Evolutionary conservation across 35 echinoderm and acorn worm genomes (phyloP).

Genomic region (Heliocidaris tuberculata): DNA sequence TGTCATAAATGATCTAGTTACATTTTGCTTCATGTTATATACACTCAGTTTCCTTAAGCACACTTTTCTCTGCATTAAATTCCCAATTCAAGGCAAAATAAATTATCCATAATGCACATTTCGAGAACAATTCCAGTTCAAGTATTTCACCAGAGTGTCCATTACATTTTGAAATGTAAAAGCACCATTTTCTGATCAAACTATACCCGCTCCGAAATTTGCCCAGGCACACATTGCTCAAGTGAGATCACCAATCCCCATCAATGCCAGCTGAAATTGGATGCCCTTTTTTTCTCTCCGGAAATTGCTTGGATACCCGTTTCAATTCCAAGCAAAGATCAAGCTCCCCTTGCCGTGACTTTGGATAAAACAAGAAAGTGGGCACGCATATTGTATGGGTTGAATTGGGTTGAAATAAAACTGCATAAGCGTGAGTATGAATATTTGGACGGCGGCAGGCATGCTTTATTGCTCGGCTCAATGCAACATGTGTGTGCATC

Average conservation of each 20-base stretch:
- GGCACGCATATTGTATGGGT: neutral
- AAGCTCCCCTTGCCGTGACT: neutral
- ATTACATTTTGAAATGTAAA: neutral
- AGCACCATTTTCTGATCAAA: neutral
- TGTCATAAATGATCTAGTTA: neutral
- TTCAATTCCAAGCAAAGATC: neutral
- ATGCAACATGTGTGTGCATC: neutral
- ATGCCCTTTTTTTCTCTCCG: neutral
- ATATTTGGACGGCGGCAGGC: neutral
- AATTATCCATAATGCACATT: neutral
- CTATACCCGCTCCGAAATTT: neutral
- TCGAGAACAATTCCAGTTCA: neutral
- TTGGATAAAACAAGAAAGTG: neutral
- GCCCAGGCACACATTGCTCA: neutral
- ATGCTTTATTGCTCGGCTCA: neutral
- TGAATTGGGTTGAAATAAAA: neutral
- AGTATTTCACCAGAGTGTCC: neutral
- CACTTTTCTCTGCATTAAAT: neutral
- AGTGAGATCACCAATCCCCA: neutral
- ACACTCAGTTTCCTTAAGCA: neutral
- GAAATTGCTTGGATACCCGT: conserved; percentile 2
- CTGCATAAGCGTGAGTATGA: neutral
- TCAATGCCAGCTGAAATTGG: neutral
- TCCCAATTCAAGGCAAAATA: neutral
- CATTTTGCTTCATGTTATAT: neutral